A percentile compares a stretch with the other conserved stretches of the same genome.
These are phyloP conservation scores for Prinia subflava DNA, from an alignment of 2,113 vertebrate genomes.

Conservation along the genomic window DNA sequence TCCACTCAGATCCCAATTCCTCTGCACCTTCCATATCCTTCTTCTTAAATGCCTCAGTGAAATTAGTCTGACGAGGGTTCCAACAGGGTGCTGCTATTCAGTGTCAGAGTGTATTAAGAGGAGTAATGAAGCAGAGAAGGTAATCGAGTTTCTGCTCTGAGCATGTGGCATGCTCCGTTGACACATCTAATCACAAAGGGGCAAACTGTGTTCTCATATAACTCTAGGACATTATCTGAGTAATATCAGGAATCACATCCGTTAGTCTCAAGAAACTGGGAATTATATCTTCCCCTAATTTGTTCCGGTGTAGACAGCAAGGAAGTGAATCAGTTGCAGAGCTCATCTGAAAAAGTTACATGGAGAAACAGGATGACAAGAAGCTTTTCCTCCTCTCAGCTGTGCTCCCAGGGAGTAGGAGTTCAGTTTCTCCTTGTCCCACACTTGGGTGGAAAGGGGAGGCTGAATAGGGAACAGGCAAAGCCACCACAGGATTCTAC, in stretches of 20 bases:
- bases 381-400: not conserved
- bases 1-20: conserved; percentile 1
- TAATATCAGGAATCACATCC: not conserved
- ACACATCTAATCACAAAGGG: conserved; percentile 48
- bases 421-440: not conserved
- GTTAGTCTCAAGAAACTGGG: not conserved
- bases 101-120: conserved; percentile 42
- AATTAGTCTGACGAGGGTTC: conserved; percentile 39
- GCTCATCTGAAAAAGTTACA: not conserved
- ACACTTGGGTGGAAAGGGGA: not conserved
- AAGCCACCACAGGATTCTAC: not conserved
- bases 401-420: not conserved
- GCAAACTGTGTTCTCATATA: not conserved
- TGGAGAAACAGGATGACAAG: not conserved
- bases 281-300: not conserved
- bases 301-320: not conserved
- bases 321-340: not conserved
- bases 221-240: conserved; percentile 29
- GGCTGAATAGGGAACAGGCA: not conserved
- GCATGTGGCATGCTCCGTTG: conserved; percentile 15
- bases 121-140: conserved; percentile 47
- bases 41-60: conserved; percentile 24
- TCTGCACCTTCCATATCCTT: conserved; percentile 22
- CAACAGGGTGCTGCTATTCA: conserved; percentile 21
- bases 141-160: conserved; percentile 40